Evolutionary conservation across 2,113 vertebrate genomes (phyloP).

Genomic region (Megalops atlanticus): DNA sequence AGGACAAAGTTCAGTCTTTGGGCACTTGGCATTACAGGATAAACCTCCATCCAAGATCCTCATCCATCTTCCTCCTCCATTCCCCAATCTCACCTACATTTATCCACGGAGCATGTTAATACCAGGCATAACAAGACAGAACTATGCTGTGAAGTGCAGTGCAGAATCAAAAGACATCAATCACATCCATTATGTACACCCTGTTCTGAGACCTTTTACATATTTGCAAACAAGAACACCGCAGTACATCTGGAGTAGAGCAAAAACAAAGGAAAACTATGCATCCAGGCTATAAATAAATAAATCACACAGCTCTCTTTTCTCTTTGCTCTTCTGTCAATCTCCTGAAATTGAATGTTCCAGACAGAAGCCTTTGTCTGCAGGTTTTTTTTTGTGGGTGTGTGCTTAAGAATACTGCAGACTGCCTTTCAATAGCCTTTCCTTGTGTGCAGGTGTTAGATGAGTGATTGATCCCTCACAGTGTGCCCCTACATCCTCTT

Average conservation of each 20-base stretch:
- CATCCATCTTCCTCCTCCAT: no score
- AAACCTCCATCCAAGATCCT: no score
- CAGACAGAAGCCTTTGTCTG: background rate
- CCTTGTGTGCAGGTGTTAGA: slow-evolving; percentile 49
- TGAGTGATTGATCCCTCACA: slow-evolving; percentile 71
- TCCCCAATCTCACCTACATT: no score
- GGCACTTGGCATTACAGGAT: no score
- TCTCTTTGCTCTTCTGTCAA: background rate
- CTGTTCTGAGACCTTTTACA: background rate
- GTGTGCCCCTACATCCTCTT: slow-evolving; percentile 62
- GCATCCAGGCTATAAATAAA: background rate
- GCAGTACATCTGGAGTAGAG: background rate
- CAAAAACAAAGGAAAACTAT: background rate
- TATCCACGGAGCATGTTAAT: no score
- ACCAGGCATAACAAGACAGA: background rate
- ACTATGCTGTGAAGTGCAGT: background rate
- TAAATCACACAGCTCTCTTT: background rate
- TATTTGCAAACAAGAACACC: background rate
- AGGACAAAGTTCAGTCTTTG: no score
- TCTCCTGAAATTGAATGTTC: background rate
- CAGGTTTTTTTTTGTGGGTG: background rate
- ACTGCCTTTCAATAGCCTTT: slow-evolving; percentile 60
- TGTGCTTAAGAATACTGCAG: slow-evolving; percentile 32
- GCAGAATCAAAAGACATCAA: background rate
- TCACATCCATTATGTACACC: background rate